Conservation (phyloP, 2,888 invertebrate species). For the Dryocosmus kuriphilus region DNA sequence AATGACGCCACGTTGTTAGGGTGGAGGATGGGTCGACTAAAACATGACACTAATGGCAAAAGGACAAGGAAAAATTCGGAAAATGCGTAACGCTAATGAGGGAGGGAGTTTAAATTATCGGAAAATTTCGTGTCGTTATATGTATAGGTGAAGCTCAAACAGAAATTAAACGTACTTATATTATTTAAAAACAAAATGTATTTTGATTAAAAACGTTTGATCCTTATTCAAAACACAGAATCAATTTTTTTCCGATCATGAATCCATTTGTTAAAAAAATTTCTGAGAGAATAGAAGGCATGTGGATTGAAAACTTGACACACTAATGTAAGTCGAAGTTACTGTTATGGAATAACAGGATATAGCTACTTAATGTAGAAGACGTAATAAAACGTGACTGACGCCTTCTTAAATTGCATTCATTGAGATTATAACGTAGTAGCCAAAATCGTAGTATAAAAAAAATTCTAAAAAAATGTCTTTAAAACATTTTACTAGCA, state of each 20-base stretch:
- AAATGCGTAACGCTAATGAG: too few species aligned
- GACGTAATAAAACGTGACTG: neutral
- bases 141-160: too few species aligned
- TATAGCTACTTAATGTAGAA: conserved; percentile 20
- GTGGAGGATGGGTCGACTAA: too few species aligned
- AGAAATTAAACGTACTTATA: too few species aligned
- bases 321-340: neutral
- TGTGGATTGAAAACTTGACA: neutral
- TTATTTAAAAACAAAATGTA: too few species aligned
- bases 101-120: too few species aligned
- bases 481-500: neutral
- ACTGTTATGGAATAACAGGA: conserved; percentile 34
- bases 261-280: neutral
- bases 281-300: neutral
- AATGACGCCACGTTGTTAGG: too few species aligned
- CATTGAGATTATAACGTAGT: neutral
- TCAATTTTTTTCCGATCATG: neutral
- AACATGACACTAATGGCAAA: too few species aligned
- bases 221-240: neutral
- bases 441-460: neutral
- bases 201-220: neutral
- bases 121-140: too few species aligned
- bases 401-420: conserved; percentile 8
- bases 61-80: too few species aligned
- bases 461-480: neutral